Evolutionary conservation across 2,888 invertebrate species (phyloP).

Genomic region (Drosophila tanythrix): DNA sequence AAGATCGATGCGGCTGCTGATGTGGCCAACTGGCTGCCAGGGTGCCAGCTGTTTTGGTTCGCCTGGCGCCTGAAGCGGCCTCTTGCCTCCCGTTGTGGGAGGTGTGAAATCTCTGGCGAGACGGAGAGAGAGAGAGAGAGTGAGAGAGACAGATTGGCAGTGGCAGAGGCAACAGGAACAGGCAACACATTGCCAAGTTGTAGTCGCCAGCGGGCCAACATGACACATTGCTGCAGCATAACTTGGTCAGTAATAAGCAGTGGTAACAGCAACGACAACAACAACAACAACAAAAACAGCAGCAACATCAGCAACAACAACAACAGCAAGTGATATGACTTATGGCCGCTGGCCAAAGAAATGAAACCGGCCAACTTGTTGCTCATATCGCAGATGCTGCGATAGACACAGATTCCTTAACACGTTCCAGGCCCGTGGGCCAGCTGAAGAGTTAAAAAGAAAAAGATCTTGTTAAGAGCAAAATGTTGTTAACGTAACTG

Average conservation of each 20-base stretch:
- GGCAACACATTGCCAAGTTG: constrained; percentile 50
- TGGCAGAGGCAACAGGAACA: constrained; percentile 5
- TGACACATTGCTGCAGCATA: constrained; percentile 73
- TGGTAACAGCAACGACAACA: constrained; percentile 22
- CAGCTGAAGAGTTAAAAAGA: constrained; percentile 16
- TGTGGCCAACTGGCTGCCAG: constrained; percentile 32
- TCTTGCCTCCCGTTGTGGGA: constrained; percentile 64
- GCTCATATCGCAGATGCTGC: constrained; percentile 59
- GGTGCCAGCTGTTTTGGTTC: constrained; percentile 59
- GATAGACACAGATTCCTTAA: constrained; percentile 74
- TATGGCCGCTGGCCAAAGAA: constrained; percentile 61
- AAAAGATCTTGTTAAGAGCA: constrained; percentile 71
- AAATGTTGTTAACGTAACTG: constrained; percentile 69
- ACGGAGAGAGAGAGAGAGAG: not conserved
- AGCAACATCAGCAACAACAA: constrained; percentile 7
- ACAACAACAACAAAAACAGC: constrained; percentile 1
- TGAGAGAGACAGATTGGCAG: not conserved
- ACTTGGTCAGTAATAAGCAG: constrained; percentile 72
- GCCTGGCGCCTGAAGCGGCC: constrained; percentile 69
- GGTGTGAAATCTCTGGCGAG: constrained; percentile 62
- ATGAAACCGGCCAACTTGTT: constrained; percentile 65
- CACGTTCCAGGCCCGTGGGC: constrained; percentile 57
- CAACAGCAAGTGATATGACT: constrained; percentile 58
- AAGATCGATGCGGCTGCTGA: constrained; percentile 57
- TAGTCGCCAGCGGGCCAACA: constrained; percentile 60